Conservation (phyloP, 2,888 invertebrate species). For the Hipparchia sbordonii region DNA sequence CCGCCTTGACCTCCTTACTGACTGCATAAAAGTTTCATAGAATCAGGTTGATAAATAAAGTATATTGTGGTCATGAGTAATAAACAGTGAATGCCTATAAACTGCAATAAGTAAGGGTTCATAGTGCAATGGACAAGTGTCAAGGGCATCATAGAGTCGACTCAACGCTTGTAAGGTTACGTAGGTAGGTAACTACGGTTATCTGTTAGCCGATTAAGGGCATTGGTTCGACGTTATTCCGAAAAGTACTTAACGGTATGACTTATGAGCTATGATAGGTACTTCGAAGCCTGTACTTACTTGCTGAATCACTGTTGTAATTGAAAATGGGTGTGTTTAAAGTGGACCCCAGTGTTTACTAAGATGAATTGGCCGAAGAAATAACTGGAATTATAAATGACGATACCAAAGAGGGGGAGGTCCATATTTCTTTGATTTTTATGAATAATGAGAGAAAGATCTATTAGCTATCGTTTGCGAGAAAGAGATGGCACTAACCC, state of each 20-base stretch:
- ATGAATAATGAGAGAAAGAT: too few relatives aligned
- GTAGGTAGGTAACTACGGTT: neutral
- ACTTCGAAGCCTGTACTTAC: neutral
- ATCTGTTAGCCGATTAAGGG: neutral
- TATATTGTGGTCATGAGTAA: constrained; percentile 35
- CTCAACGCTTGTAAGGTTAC: neutral
- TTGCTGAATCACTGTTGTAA: neutral
- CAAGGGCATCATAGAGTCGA: constrained; percentile 17
- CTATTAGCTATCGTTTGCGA: too few relatives aligned
- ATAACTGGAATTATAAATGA: too few relatives aligned
- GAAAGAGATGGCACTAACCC: too few relatives aligned
- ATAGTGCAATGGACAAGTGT: constrained; percentile 36
- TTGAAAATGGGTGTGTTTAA: neutral
- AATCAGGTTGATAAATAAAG: constrained; percentile 50
- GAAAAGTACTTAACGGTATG: neutral
- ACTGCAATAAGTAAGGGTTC: constrained; percentile 37
- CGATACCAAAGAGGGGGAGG: too few relatives aligned
- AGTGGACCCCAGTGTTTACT: too few relatives aligned
- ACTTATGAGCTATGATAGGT: neutral
- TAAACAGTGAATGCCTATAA: constrained; percentile 28
- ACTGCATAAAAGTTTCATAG: constrained; percentile 49
- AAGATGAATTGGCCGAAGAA: too few relatives aligned
- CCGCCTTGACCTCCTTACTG: constrained; percentile 65
- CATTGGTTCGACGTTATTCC: neutral
- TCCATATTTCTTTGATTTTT: too few relatives aligned